Conservation (phyloP, 1,140 invertebrate species). For the Drosophila watanabei region DNA sequence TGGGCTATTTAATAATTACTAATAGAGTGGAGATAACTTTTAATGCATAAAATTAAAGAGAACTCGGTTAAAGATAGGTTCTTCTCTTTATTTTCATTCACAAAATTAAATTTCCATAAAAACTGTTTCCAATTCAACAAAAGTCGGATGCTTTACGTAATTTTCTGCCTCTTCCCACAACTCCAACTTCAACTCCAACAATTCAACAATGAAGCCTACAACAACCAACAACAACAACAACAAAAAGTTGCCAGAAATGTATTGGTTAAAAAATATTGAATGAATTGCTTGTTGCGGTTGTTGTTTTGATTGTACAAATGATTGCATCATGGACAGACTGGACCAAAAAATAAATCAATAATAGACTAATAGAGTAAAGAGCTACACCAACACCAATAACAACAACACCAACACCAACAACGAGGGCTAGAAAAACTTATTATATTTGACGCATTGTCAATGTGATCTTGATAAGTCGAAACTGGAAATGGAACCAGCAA, state of each 20-base stretch:
- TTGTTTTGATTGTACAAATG: slow-evolving; percentile 59
- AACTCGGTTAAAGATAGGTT: background rate
- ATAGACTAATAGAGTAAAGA: slow-evolving; percentile 75
- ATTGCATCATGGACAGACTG: slow-evolving; percentile 77
- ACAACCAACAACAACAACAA: background rate
- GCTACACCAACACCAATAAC: slow-evolving; percentile 25
- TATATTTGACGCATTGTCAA: slow-evolving; percentile 84
- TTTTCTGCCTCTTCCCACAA: slow-evolving; percentile 19
- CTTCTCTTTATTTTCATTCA: slow-evolving; percentile 10
- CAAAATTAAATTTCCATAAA: slow-evolving; percentile 35
- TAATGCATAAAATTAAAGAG: background rate
- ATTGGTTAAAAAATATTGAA: slow-evolving; percentile 35
- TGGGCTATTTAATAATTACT: background rate
- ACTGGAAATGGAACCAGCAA: slow-evolving; percentile 46
- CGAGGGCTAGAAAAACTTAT: slow-evolving; percentile 55
- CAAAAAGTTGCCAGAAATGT: background rate
- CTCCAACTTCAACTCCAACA: slow-evolving; percentile 24
- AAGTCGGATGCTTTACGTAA: slow-evolving; percentile 29
- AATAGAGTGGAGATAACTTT: background rate
- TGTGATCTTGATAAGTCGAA: slow-evolving; percentile 79
- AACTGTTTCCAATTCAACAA: slow-evolving; percentile 37
- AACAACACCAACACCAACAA: slow-evolving; percentile 19
- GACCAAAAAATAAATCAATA: slow-evolving; percentile 64
- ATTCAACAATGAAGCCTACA: slow-evolving; percentile 8
- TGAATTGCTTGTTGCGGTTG: slow-evolving; percentile 37